phyloP scores from a whole-genome alignment of 64 coral and sea anemone species.

The Montipora foliosa region DNA sequence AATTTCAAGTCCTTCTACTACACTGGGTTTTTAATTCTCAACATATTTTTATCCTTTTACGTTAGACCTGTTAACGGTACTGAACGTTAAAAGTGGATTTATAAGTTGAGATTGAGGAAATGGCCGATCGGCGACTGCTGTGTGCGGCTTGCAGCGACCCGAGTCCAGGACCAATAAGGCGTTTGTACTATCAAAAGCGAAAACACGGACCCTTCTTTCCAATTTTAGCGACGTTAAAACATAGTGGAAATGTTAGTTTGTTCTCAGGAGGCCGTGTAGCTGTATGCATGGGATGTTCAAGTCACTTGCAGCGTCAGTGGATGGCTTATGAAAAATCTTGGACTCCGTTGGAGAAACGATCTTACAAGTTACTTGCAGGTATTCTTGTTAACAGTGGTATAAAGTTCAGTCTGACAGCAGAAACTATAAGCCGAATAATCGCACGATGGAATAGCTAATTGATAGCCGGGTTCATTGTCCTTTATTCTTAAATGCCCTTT shows the following conservation, averaged over 20 bases:
- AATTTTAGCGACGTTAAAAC: constrained; percentile 72
- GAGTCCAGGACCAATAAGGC: constrained; percentile 88
- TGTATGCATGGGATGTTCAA: constrained; percentile 94
- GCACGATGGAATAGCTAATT: too few species aligned
- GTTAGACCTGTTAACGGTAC: neutral
- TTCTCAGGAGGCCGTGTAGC: constrained; percentile 77
- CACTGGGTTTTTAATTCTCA: neutral
- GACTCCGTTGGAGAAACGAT: constrained; percentile 81
- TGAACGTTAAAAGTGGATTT: neutral
- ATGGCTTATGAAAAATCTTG: constrained; percentile 83
- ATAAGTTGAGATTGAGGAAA: neutral
- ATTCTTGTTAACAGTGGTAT: neutral
- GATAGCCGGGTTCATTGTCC: too few species aligned
- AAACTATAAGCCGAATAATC: neutral
- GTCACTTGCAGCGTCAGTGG: constrained; percentile 94
- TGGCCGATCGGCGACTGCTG: constrained; percentile 19
- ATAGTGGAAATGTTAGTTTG: constrained; percentile 54
- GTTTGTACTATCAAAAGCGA: constrained; percentile 85
- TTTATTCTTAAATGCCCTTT: too few species aligned
- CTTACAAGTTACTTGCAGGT: constrained; percentile 88
- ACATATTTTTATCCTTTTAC: neutral
- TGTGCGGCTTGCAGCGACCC: constrained; percentile 84
- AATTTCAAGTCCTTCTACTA: neutral
- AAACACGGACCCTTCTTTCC: constrained; percentile 92
- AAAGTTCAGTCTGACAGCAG: neutral